phyloP scores from a whole-genome alignment of 2,113 vertebrate species.

The Ifrita kowaldi region DNA sequence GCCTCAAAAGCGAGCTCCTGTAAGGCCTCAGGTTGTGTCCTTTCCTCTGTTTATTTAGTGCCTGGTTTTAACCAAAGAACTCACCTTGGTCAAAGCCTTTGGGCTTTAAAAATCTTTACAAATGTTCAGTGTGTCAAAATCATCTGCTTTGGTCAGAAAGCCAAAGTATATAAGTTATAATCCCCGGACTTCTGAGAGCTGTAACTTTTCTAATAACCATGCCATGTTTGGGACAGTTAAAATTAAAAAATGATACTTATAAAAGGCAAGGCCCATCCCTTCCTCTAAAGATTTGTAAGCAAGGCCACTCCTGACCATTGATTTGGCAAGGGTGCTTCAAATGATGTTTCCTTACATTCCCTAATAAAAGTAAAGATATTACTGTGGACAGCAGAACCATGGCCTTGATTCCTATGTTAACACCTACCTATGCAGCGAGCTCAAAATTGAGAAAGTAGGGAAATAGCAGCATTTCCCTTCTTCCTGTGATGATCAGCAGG shows the following conservation, averaged over 20 bases:
- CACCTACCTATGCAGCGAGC: accelerated
- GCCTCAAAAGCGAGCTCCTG: slow-evolving; percentile 6
- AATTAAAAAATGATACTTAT: background rate
- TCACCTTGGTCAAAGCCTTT: background rate
- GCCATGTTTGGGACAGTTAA: background rate
- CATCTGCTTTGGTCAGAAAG: background rate
- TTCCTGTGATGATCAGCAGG: background rate
- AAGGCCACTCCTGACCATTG: background rate
- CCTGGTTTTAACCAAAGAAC: background rate
- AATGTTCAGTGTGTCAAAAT: background rate
- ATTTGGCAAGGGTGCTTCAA: background rate
- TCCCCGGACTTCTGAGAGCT: background rate
- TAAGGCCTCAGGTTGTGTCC: slow-evolving; percentile 18
- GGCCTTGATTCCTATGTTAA: background rate
- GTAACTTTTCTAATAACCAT: background rate
- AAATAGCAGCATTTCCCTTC: background rate
- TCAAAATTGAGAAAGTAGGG: background rate
- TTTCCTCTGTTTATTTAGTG: slow-evolving; percentile 26
- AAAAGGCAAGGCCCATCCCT: background rate
- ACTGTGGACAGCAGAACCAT: background rate
- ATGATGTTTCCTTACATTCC: background rate
- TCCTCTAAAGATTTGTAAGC: background rate
- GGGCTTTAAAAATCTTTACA: background rate
- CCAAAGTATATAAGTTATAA: background rate
- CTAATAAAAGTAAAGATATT: background rate